A percentile compares a stretch with the other conserved stretches of the same genome.
These are phyloP conservation scores for Drosophila bocqueti DNA, from an alignment of 1,140 invertebrate species.

Conservation along the genomic window DNA sequence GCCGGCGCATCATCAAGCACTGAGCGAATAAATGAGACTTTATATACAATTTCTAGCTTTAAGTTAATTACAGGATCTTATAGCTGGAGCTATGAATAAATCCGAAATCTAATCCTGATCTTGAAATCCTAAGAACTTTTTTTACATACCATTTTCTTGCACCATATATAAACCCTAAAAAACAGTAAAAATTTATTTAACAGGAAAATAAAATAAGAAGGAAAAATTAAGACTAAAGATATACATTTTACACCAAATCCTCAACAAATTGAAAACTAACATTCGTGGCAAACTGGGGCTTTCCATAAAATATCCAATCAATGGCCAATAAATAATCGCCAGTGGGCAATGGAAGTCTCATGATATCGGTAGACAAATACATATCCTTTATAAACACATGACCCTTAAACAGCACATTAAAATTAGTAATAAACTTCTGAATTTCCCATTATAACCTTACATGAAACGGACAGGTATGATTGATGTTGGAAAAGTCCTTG, in stretches of 20 bases:
- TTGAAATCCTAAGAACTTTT: too few species aligned
- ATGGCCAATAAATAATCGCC: conserved; percentile 16
- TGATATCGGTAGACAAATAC: conserved; percentile 5
- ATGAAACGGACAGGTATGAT: conserved; percentile 23
- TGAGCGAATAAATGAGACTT: background rate
- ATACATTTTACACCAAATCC: background rate
- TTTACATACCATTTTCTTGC: background rate
- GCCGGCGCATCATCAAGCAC: conserved; percentile 20
- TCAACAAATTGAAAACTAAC: conserved; percentile 23
- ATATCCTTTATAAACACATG: conserved; percentile 16
- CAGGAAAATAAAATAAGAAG: background rate
- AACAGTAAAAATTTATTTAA: background rate
- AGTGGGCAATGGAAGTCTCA: conserved; percentile 16
- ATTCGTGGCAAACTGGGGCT: conserved; percentile 12
- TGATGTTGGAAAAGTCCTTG: conserved; percentile 24
- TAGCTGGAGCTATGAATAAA: background rate
- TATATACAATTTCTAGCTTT: background rate
- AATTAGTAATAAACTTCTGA: background rate
- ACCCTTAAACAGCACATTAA: background rate
- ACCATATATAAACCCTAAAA: background rate
- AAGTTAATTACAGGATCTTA: background rate
- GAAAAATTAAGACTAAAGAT: too few species aligned
- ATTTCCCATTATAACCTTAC: conserved; percentile 1
- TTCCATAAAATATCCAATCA: conserved; percentile 16
- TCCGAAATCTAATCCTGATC: too few species aligned